Conservation (phyloP, 2,888 invertebrate species). For the Ligdia adustata region DNA sequence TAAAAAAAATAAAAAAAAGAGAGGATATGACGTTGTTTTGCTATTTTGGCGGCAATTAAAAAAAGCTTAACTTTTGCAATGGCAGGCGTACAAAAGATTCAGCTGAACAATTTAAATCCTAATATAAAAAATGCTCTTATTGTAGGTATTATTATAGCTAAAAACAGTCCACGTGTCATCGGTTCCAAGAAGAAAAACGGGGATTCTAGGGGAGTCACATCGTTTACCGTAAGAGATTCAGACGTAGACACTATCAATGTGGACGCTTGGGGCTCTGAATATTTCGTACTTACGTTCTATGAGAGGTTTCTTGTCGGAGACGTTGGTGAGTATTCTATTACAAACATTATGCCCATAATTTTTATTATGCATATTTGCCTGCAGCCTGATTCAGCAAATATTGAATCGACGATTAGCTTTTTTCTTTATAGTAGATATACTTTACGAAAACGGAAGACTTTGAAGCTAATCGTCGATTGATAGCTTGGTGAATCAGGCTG, state of each 20-base stretch:
- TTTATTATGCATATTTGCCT: no score
- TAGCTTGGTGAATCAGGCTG: no score
- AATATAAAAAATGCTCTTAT: slow-evolving; percentile 74
- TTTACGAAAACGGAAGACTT: no score
- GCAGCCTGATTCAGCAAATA: no score
- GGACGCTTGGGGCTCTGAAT: slow-evolving; percentile 89
- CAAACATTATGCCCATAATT: no score
- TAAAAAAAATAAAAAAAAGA: no score
- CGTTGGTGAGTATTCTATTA: slow-evolving; percentile 88
- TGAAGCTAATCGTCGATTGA: no score
- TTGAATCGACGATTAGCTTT: no score
- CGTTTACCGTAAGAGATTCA: slow-evolving; percentile 90
- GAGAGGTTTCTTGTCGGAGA: slow-evolving; percentile 87
- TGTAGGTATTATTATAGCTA: slow-evolving; percentile 86
- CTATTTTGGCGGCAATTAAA: slow-evolving; percentile 21
- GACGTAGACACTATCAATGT: slow-evolving; percentile 88
- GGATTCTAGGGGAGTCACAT: slow-evolving; percentile 87
- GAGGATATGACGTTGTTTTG: no score
- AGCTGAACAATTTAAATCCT: slow-evolving; percentile 68
- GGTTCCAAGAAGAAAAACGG: slow-evolving; percentile 77
- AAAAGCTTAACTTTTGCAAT: slow-evolving; percentile 38
- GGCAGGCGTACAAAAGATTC: slow-evolving; percentile 74
- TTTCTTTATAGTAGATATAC: no score
- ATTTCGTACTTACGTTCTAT: slow-evolving; percentile 85
- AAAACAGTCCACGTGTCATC: slow-evolving; percentile 83